Evolutionary conservation across 2,888 invertebrate genomes (phyloP).

Genomic region (Eledone cirrhosa): DNA sequence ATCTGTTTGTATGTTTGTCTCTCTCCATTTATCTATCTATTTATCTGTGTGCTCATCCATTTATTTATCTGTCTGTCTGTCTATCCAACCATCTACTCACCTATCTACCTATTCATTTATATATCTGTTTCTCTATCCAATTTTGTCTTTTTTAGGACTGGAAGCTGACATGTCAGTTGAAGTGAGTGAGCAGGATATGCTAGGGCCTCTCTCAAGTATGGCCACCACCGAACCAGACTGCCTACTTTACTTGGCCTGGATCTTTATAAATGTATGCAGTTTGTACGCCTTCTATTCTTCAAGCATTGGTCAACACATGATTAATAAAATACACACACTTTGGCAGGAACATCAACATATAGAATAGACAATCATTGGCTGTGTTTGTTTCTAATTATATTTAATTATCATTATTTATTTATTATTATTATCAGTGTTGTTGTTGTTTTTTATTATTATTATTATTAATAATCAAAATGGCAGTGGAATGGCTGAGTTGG

Average conservation of each 20-base stretch:
- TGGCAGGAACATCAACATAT: constrained; percentile 63
- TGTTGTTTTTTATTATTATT: background rate
- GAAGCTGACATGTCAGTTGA: constrained; percentile 49
- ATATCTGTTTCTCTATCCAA: background rate
- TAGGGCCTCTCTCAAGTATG: constrained; percentile 82
- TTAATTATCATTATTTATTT: background rate
- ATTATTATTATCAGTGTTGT: background rate
- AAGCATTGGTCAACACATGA: constrained; percentile 53
- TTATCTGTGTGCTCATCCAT: no score
- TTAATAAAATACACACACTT: constrained; percentile 49
- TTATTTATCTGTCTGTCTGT: no score
- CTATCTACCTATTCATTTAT: no score
- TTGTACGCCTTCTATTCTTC: constrained; percentile 53
- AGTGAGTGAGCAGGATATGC: constrained; percentile 54
- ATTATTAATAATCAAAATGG: no score
- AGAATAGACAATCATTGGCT: constrained; percentile 41
- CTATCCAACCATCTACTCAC: no score
- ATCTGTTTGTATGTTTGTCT: no score
- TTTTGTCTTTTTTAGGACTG: constrained; percentile 44
- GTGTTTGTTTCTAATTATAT: no score
- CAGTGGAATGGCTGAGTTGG: no score
- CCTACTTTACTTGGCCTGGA: constrained; percentile 84
- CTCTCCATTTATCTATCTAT: no score
- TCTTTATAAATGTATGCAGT: constrained; percentile 75
- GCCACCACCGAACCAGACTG: constrained; percentile 82